A percentile compares a stretch with the other conserved stretches of the same genome.
phyloP scores from a whole-genome alignment of 23 tunicate species.

The Clavelina lepadiformis region DNA sequence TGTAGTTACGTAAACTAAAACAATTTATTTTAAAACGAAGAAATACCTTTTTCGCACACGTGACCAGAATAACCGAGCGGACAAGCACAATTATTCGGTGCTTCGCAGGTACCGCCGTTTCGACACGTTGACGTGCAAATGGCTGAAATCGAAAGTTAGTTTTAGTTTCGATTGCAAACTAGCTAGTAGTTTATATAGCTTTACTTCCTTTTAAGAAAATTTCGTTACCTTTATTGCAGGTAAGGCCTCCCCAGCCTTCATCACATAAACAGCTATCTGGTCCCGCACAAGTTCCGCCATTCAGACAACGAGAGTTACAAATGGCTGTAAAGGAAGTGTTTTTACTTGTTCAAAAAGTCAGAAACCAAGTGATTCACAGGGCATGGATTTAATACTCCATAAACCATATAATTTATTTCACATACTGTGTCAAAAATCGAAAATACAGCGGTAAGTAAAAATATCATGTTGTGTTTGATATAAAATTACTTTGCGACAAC shows the following conservation, averaged over 20 bases:
- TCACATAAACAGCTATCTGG: slow-evolving; percentile 52
- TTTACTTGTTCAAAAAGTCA: no score
- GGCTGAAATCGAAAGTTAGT: slow-evolving; percentile 14
- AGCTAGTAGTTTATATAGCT: background rate
- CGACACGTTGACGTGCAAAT: slow-evolving; percentile 21
- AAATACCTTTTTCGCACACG: slow-evolving; percentile 38
- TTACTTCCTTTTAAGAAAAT: background rate
- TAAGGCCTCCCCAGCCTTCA: slow-evolving; percentile 30
- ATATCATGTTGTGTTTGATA: no score
- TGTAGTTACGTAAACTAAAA: background rate
- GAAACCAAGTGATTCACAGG: no score
- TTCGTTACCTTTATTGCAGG: slow-evolving; percentile 28
- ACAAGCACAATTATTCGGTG: slow-evolving; percentile 41
- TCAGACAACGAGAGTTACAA: slow-evolving; percentile 27
- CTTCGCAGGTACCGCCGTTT: slow-evolving; percentile 42
- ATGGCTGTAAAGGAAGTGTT: slow-evolving; percentile 9
- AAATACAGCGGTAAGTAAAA: no score
- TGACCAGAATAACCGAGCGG: slow-evolving; percentile 36
- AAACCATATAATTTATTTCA: no score
- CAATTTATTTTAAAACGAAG: background rate
- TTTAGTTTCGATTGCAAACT: background rate
- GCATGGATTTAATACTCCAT: no score
- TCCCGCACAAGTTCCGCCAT: slow-evolving; percentile 39
- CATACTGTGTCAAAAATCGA: no score
- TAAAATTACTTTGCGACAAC: no score